Evolutionary conservation across 2,888 invertebrate genomes (phyloP), one percentile per base, ranked within the genome.

Genomic region (Drosophila ochracea): DNA sequence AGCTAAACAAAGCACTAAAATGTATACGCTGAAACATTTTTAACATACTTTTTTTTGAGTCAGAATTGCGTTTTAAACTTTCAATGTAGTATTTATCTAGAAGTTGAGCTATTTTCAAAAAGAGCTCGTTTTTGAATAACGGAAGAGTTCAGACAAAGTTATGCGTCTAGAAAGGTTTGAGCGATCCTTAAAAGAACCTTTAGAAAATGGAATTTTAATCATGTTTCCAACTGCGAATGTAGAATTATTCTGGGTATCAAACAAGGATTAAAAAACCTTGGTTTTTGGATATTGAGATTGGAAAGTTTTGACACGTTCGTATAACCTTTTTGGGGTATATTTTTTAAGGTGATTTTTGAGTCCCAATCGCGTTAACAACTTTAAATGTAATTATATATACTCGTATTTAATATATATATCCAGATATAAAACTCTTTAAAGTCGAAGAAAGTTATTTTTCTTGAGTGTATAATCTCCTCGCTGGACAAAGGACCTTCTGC

Each of bases 1-100:
- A 64, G 47, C 62, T 47, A 62, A 64, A 65, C 58, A 60, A 68
- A 39, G 30, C 9, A 57, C 5, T 0, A 16, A 31, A 13, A 21
- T 11, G 1, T 11, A 35, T 19, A n/a, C 19, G 11, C 19, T 31
- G 13, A 30, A 59, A 7, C 21, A 28, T 25, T 25, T 9, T 25
- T 2, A 25, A 9, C 21, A 25, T 1, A 9, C 0, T 4, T 9
- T 25, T 4, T 25, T 25, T 9, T 25, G 0, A 16, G 47, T 1
- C 1, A 21, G 47, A 7, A 47, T 3, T 5, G 21, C 13, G 0
- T 4, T 25, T 16, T 25, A 1, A 5, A 3, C 21, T 21, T 3
- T 21, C 11, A 5, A 21, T 16, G 21, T 0, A 21, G 7, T 13
- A 25, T 13, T 25, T 47, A 13, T 1, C 13, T 4, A 47, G 2